Evolutionary conservation across 2,888 invertebrate genomes (phyloP).

Genomic region (Cerastis leucographa): DNA sequence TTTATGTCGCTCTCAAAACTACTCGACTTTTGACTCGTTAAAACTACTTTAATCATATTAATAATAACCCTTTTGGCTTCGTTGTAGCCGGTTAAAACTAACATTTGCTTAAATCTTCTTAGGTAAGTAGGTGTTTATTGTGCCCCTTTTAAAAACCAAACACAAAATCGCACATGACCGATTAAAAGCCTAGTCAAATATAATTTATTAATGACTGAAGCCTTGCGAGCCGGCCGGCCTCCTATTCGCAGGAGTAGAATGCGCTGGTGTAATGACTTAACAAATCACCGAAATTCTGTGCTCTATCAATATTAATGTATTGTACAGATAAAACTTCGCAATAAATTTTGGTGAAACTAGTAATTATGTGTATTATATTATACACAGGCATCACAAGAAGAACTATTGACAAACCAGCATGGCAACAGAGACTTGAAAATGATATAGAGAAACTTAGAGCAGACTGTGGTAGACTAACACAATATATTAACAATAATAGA

Average conservation of each 20-base stretch:
- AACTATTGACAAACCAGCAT: background rate
- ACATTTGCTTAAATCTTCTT: background rate
- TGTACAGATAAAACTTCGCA: background rate
- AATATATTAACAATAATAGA: constrained; percentile 1
- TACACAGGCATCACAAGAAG: background rate
- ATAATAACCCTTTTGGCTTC: background rate
- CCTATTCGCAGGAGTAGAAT: background rate
- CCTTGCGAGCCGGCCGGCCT: too few relatives aligned
- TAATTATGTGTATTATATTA: background rate
- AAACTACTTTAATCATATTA: background rate
- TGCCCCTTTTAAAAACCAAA: background rate
- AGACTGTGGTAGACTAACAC: background rate
- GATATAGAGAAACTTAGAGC: constrained; percentile 4
- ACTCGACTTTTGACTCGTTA: background rate
- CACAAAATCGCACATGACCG: background rate
- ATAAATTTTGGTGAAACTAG: background rate
- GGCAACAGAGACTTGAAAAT: constrained; percentile 15
- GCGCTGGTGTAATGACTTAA: background rate
- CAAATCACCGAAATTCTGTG: background rate
- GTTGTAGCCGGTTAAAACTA: background rate
- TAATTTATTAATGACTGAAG: background rate
- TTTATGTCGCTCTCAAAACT: background rate
- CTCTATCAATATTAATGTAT: background rate
- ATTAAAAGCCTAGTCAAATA: background rate
- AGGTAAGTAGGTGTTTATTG: background rate